phyloP scores from a whole-genome alignment of 2,888 invertebrate species.

The Hymenopus coronatus region DNA sequence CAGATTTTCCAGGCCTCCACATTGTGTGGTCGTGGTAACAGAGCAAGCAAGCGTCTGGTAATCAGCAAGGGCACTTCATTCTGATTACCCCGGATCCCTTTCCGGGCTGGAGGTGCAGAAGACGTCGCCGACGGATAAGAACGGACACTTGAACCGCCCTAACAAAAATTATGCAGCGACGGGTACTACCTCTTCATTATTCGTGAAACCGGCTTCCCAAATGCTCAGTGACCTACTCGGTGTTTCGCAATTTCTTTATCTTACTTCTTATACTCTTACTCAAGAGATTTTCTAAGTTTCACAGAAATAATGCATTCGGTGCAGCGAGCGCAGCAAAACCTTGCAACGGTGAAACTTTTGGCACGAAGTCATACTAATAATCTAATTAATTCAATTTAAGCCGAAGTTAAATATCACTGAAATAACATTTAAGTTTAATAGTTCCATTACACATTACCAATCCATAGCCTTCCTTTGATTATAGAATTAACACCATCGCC shows the following conservation, averaged over 20 bases:
- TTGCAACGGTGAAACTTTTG: no score
- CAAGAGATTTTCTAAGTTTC: no score
- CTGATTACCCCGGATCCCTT: background rate
- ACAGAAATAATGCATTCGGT: no score
- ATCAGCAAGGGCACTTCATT: background rate
- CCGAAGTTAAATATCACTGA: no score
- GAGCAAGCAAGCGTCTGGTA: background rate
- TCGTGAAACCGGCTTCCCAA: background rate
- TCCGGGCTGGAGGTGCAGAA: background rate
- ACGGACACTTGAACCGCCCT: background rate
- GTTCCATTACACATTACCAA: no score
- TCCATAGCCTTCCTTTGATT: no score
- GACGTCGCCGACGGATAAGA: background rate
- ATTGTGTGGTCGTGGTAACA: background rate
- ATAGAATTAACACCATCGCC: no score
- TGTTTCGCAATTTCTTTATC: background rate
- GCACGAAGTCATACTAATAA: no score
- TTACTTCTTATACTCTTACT: no score
- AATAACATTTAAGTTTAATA: no score
- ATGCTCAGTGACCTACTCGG: background rate
- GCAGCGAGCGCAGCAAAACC: no score
- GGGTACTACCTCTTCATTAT: background rate
- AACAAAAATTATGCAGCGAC: background rate
- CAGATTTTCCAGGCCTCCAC: background rate
- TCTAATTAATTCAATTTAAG: no score